Evolutionary conservation across 2,113 vertebrate species (phyloP).

Genomic region (Myrmecophaga tridactyla): DNA sequence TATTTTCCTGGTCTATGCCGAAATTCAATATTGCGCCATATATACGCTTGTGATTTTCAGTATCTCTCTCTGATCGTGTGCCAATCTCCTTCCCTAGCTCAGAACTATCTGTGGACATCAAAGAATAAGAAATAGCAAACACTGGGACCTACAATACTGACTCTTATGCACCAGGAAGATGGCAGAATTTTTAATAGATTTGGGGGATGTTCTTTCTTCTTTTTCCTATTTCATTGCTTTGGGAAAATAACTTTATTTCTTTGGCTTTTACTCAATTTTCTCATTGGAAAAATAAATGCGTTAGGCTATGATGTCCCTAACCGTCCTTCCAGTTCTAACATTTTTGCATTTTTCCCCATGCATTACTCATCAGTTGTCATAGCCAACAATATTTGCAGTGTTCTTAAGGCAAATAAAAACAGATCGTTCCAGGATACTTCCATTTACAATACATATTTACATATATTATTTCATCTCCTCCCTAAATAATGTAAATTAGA

Average conservation of each 20-base stretch:
- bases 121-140: neutral
- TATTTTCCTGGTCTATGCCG: neutral
- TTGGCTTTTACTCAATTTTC: neutral
- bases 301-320: neutral
- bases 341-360: neutral
- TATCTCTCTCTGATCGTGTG: neutral
- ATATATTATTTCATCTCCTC: neutral
- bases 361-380: neutral
- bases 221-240: slow-evolving; percentile 3
- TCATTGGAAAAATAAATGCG: neutral
- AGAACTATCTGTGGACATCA: neutral
- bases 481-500: neutral
- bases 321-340: neutral
- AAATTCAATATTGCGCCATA: neutral
- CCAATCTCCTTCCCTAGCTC: neutral
- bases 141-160: neutral
- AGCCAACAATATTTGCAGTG: neutral
- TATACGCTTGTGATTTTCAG: neutral
- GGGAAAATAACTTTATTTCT: neutral
- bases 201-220: neutral
- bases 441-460: neutral
- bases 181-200: neutral
- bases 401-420: slow-evolving; percentile 7
- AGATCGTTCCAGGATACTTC: neutral
- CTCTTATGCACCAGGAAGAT: neutral